Percentiles rank a stretch among this genome's conserved stretches.
These are phyloP conservation scores for Nebria ingens DNA, from an alignment of 1,140 invertebrate genomes.

Conservation along the genomic window DNA sequence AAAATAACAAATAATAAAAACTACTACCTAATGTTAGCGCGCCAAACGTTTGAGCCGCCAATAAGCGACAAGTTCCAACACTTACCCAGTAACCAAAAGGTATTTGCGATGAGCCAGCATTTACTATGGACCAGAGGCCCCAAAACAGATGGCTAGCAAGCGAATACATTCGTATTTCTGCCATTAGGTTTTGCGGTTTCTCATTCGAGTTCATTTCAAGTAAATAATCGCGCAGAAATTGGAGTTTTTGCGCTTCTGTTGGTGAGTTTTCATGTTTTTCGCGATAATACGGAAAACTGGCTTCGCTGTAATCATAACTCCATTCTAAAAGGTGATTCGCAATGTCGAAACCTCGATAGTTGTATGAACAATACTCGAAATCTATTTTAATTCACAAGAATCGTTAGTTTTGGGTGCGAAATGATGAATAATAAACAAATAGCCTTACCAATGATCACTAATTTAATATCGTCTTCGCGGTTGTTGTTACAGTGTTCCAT, in stretches of 20 bases:
- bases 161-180: slow-evolving; percentile 72
- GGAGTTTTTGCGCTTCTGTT: slow-evolving; percentile 60
- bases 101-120: slow-evolving; percentile 78
- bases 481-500: slow-evolving; percentile 38
- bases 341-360: slow-evolving; percentile 88
- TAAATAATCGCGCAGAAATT: slow-evolving; percentile 30
- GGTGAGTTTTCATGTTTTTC: slow-evolving; percentile 59
- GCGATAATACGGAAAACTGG: slow-evolving; percentile 67
- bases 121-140: slow-evolving; percentile 84
- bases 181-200: slow-evolving; percentile 49
- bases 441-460: slow-evolving; percentile 30
- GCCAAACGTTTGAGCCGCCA: too few relatives aligned
- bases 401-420: too few relatives aligned
- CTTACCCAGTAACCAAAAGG: slow-evolving; percentile 91
- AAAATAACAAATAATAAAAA: neutral
- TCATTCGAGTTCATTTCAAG: slow-evolving; percentile 32
- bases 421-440: neutral
- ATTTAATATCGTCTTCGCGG: slow-evolving; percentile 22
- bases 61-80: too few relatives aligned
- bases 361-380: slow-evolving; percentile 91
- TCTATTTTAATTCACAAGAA: slow-evolving; percentile 59
- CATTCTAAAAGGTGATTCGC: slow-evolving; percentile 96
- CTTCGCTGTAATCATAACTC: slow-evolving; percentile 80
- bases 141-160: slow-evolving; percentile 89
- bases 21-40: neutral